Evolutionary conservation across 2,113 vertebrate species (phyloP).

Genomic region (Neolamprologus variostigma): DNA sequence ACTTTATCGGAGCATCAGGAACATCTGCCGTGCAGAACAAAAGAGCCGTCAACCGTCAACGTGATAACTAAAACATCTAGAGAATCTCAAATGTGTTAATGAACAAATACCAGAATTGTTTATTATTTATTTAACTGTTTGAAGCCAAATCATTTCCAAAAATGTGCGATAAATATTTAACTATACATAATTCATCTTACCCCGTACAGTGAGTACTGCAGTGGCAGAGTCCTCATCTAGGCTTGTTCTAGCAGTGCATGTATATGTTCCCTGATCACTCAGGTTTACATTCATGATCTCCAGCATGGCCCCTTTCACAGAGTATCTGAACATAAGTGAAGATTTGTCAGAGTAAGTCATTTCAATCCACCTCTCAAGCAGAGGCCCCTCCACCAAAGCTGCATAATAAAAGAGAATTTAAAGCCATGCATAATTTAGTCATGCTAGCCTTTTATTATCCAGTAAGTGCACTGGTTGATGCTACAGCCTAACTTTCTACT

Average conservation of each 20-base stretch:
- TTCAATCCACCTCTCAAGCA: background rate
- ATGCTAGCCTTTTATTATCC: background rate
- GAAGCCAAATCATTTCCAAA: background rate
- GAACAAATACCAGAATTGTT: background rate
- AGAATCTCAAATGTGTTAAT: background rate
- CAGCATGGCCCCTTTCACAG: conserved; percentile 67
- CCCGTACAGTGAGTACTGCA: conserved; percentile 76
- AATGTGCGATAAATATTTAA: background rate
- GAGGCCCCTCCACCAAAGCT: background rate
- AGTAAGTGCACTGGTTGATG: background rate
- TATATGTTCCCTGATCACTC: conserved; percentile 80
- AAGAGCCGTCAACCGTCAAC: background rate
- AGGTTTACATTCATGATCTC: conserved; percentile 78
- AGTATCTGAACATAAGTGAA: conserved; percentile 44
- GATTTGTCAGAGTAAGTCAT: background rate
- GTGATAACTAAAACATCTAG: background rate
- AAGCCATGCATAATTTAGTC: background rate
- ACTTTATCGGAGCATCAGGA: conserved; percentile 77
- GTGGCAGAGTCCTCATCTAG: conserved; percentile 73
- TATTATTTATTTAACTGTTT: background rate
- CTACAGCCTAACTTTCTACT: background rate
- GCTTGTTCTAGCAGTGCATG: conserved; percentile 76
- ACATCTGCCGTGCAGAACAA: conserved; percentile 69
- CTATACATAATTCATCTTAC: conserved; percentile 62
- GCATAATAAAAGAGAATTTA: background rate